Evolutionary conservation across 2,113 vertebrate species (phyloP), one percentile per base, ranked within the genome.

Genomic region (Silurus meridionalis): DNA sequence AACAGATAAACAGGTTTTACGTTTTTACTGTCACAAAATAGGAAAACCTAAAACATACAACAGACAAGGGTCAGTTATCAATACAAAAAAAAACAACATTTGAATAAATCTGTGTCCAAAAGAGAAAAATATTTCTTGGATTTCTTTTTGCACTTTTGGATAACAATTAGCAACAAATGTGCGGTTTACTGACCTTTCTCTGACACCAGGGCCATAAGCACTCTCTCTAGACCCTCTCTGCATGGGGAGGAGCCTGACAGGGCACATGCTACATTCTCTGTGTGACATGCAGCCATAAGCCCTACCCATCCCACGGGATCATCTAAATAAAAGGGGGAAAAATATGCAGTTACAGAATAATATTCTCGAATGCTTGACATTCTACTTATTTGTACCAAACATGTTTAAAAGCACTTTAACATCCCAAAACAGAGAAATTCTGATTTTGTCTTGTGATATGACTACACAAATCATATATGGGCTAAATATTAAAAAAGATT

Each of bases 271-370:
- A 95, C 95, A 88, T 96, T 96, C 91, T 98, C 96, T 23, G 95
- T 95, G 90, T 99, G 94, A 92, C 96, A 98, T 69, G 98, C 96
- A 84, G 97, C 96, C 97, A 99, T 96, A 58, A 99, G 93, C 66
- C 95, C 96, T 0, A 97, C 95, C 98, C 98, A 99, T 19, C 95
- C 92, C 85, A 95, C 95, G 83, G 97, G 96, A 90, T 98, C 97
- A 92, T 97, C 98, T 99, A 83, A 63, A 52, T n/a, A n/a, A 82
- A 77, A 4, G 83, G 84, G 81, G 67, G 83, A 57, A 23, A 78
- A 86, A 83, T 80, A 48, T 8, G 17, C 25, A 25, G 8, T 77
- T 53, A 83, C 25, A 83, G 10, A 71, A 37, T 23, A 28, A 19
- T 72, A 72, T 48, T 48, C 3, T 19, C 7, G 9, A 8, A 19